phyloP scores from a whole-genome alignment of 2,888 invertebrate genomes.

The Mechanitis mazaeus region DNA sequence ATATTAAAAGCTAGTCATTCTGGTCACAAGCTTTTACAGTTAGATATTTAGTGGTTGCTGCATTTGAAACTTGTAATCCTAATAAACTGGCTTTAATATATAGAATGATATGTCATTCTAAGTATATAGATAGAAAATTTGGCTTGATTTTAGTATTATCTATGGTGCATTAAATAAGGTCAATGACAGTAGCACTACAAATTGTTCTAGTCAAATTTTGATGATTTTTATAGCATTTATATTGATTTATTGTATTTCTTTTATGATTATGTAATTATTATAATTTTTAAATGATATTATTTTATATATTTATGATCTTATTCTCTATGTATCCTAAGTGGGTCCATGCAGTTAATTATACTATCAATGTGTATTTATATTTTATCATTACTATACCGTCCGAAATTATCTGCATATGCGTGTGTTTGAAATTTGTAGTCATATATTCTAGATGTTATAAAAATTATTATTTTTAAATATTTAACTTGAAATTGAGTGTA shows the following conservation, averaged over 20 bases:
- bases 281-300: slow-evolving; percentile 6
- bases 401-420: slow-evolving; percentile 38
- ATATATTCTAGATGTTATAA: slow-evolving; percentile 16
- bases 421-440: slow-evolving; percentile 25
- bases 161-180: slow-evolving; percentile 9
- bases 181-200: slow-evolving; percentile 7
- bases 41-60: slow-evolving; percentile 15
- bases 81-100: slow-evolving; percentile 25
- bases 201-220: slow-evolving; percentile 21
- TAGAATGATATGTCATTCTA: slow-evolving; percentile 10
- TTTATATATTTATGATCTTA: slow-evolving; percentile 10
- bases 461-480: slow-evolving; percentile 7
- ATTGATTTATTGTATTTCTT: slow-evolving; percentile 4
- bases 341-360: slow-evolving; percentile 13
- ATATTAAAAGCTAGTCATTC: slow-evolving; percentile 16
- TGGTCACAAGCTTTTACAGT: slow-evolving; percentile 6
- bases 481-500: not conserved
- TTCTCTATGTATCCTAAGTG: slow-evolving; percentile 11
- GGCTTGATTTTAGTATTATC: slow-evolving; percentile 16
- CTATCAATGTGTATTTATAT: slow-evolving; percentile 20
- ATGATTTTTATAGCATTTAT: slow-evolving; percentile 8
- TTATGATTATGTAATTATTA: slow-evolving; percentile 7
- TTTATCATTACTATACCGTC: slow-evolving; percentile 45
- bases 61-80: slow-evolving; percentile 24
- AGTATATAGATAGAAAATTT: slow-evolving; percentile 19